These are phyloP conservation scores for Hemicordylus capensis DNA, from an alignment of 2,113 vertebrate species.

Conservation along the genomic window DNA sequence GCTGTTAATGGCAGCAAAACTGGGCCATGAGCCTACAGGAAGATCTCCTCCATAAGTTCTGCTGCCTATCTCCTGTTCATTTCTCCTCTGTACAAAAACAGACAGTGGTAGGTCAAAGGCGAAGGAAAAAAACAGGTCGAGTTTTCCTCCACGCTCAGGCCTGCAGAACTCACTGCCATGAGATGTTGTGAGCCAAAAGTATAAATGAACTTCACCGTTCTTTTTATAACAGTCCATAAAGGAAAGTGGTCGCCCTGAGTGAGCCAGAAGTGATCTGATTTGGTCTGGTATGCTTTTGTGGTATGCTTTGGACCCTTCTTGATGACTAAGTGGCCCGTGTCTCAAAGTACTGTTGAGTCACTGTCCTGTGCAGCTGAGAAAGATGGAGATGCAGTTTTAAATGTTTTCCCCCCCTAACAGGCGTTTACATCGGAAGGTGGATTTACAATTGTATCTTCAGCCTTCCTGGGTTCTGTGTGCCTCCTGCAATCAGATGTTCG, in stretches of 20 bases:
- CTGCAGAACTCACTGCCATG: not conserved
- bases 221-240: too few relatives aligned
- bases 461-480: not conserved
- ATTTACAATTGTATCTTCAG: not conserved
- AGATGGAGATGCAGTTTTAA: not conserved
- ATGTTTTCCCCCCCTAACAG: not conserved
- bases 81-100: too few relatives aligned
- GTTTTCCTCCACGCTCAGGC: too few relatives aligned
- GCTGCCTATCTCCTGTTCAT: not conserved
- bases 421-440: not conserved
- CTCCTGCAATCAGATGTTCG: not conserved
- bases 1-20: too few relatives aligned
- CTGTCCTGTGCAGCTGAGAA: not conserved
- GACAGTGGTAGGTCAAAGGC: too few relatives aligned
- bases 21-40: too few relatives aligned
- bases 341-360: not conserved
- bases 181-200: too few relatives aligned
- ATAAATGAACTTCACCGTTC: too few relatives aligned
- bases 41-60: not conserved
- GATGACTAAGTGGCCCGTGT: not conserved
- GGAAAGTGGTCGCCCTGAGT: not conserved
- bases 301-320: not conserved
- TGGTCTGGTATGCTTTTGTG: too few relatives aligned
- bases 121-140: too few relatives aligned
- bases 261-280: not conserved